Evolutionary conservation across 2,888 invertebrate genomes (phyloP).

Genomic region (Dascillus cervinus): DNA sequence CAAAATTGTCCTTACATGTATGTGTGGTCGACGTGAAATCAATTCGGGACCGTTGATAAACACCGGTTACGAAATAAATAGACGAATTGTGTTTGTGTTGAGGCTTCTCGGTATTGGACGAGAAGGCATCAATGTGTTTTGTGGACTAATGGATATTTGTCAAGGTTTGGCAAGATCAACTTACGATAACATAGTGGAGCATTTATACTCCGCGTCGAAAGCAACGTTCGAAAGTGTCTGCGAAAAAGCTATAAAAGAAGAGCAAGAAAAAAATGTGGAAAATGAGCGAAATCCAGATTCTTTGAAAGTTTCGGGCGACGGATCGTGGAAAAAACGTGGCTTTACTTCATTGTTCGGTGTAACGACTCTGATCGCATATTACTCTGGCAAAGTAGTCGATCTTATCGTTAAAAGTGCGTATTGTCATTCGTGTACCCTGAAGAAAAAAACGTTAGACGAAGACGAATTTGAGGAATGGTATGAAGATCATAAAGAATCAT

Average conservation of each 20-base stretch:
- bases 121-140: conserved; percentile 25
- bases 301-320: conserved; percentile 25
- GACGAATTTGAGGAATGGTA: background rate
- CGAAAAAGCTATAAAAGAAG: conserved; percentile 17
- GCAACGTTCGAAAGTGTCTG: conserved; percentile 8
- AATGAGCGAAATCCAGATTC: conserved; percentile 12
- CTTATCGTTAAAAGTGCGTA: background rate
- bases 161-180: conserved; percentile 15
- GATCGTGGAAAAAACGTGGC: conserved; percentile 20
- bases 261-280: conserved; percentile 16
- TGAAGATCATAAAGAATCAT: background rate
- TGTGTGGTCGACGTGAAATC: conserved; percentile 18
- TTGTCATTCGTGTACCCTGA: background rate
- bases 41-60: conserved; percentile 20
- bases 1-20: conserved; percentile 18
- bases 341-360: background rate
- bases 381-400: conserved; percentile 11
- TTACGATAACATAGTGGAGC: conserved; percentile 16
- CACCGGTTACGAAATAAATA: conserved; percentile 25
- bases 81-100: conserved; percentile 25
- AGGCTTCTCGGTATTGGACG: conserved; percentile 22
- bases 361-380: conserved; percentile 5
- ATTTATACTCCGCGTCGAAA: conserved; percentile 12
- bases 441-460: conserved; percentile 3
- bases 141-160: conserved; percentile 23